A percentile compares a stretch with the other conserved stretches of the same genome.
Evolutionary conservation across 2,113 vertebrate genomes (phyloP).

Genomic region (Microcebus tavaratra): DNA sequence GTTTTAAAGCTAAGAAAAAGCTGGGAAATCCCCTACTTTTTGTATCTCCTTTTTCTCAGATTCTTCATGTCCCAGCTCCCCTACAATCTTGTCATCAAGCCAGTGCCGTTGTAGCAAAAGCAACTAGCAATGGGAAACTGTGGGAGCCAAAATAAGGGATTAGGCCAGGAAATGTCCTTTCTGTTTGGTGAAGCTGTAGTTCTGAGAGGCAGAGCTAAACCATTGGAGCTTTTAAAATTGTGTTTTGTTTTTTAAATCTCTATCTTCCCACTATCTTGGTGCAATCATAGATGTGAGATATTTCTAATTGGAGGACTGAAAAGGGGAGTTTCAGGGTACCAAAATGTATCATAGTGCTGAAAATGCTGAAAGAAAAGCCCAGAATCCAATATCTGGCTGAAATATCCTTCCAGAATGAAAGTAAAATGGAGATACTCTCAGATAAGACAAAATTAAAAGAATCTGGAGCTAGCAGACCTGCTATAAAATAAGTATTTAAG

Average conservation of each 20-base stretch:
- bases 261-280: too few species aligned
- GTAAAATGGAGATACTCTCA: background rate
- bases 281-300: background rate
- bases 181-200: background rate
- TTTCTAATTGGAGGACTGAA: background rate
- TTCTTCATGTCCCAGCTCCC: background rate
- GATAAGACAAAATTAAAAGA: background rate
- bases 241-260: background rate
- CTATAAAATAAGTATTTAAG: background rate
- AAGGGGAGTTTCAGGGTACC: too few species aligned
- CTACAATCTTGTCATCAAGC: background rate
- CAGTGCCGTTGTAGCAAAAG: background rate
- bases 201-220: background rate
- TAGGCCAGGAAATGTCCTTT: background rate
- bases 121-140: background rate
- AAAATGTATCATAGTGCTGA: background rate
- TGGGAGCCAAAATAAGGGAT: too few species aligned
- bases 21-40: background rate
- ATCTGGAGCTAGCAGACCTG: background rate
- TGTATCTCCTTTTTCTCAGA: background rate
- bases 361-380: background rate
- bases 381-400: background rate
- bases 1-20: background rate
- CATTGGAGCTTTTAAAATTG: background rate
- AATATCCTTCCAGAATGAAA: background rate